Percentiles rank a stretch among this genome's conserved stretches.
Conservation (phyloP, 2,797 vertebrate species). For the Semotilus atromaculatus region DNA sequence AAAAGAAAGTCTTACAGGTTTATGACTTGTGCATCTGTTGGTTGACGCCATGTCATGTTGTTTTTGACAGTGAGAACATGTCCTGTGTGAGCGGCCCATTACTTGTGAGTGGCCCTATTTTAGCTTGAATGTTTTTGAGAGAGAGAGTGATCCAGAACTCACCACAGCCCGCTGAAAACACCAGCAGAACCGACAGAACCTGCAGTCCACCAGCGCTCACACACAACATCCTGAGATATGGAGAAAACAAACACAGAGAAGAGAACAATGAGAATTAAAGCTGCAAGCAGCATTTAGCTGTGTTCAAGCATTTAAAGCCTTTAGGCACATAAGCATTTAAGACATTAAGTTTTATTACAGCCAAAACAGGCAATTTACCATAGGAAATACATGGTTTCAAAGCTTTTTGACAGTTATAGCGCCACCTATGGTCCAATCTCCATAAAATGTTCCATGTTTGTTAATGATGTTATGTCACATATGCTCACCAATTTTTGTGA, state of each 20-base stretch:
- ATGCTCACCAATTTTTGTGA: too few relatives aligned
- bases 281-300: too few relatives aligned
- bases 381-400: too few relatives aligned
- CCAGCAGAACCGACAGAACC: slow-evolving; percentile 46
- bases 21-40: background rate
- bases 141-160: slow-evolving; percentile 35
- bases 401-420: too few relatives aligned
- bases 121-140: background rate
- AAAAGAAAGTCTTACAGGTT: background rate
- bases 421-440: too few relatives aligned
- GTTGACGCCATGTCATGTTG: background rate
- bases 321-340: too few relatives aligned
- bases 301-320: too few relatives aligned
- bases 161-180: slow-evolving; percentile 45
- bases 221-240: slow-evolving; percentile 51
- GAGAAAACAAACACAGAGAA: slow-evolving; percentile 28
- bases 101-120: background rate
- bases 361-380: too few relatives aligned
- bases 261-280: slow-evolving; percentile 53
- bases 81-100: background rate
- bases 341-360: too few relatives aligned
- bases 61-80: background rate
- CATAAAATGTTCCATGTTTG: too few relatives aligned
- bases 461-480: too few relatives aligned
- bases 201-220: slow-evolving; percentile 9